These are phyloP conservation scores for Bubalus kerabau DNA, from an alignment of 2,113 vertebrate genomes.

Conservation along the genomic window DNA sequence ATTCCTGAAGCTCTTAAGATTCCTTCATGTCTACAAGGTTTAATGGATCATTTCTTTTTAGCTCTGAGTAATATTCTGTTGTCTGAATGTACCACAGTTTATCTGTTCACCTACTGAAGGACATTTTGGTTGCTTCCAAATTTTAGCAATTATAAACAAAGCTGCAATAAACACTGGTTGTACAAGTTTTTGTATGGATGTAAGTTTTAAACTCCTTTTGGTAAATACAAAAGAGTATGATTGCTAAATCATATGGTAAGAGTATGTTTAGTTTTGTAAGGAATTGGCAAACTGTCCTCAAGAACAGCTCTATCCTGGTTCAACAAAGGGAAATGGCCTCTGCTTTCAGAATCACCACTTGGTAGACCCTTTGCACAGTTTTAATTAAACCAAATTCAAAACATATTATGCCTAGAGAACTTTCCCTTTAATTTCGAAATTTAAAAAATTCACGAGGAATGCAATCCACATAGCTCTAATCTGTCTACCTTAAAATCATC, in stretches of 20 bases:
- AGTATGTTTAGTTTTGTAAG: neutral
- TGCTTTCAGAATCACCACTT: neutral
- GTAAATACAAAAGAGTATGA: neutral
- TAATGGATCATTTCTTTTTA: neutral
- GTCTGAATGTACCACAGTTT: neutral
- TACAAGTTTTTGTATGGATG: neutral
- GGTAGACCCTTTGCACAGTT: constrained; percentile 13
- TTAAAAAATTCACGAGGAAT: neutral
- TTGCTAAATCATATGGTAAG: neutral
- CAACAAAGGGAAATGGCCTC: neutral
- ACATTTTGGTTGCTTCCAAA: neutral
- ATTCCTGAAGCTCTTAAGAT: neutral
- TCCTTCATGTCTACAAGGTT: neutral
- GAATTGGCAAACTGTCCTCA: neutral
- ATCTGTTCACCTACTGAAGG: neutral
- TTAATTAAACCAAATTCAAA: constrained; percentile 20
- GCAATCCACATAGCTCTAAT: neutral
- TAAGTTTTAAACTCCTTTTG: neutral
- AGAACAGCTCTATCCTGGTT: neutral
- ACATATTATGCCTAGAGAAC: constrained; percentile 35
- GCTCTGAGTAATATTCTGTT: neutral
- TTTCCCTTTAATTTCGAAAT: constrained; percentile 23
- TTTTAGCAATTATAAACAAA: neutral
- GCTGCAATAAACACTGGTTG: neutral
- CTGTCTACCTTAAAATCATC: constrained; percentile 1